Evolutionary conservation across 2,113 vertebrate genomes (phyloP).

Genomic region (Baryphthengus martii): DNA sequence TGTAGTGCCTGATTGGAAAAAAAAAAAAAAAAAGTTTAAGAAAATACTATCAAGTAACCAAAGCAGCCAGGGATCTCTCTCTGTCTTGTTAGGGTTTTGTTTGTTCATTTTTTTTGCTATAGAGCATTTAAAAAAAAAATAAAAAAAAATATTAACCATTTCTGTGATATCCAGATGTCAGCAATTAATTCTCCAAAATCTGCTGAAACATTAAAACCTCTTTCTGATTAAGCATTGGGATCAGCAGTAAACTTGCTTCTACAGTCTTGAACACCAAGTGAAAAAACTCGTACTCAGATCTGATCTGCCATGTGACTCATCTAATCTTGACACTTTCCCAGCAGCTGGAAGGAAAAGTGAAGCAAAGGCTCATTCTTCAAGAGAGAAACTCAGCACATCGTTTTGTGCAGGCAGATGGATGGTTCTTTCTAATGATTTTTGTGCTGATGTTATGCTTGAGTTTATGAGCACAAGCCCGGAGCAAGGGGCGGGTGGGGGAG

Average conservation of each 20-base stretch:
- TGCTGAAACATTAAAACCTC: not conserved
- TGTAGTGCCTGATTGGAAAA: not conserved
- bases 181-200: not conserved
- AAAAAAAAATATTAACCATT: not conserved
- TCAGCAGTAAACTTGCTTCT: not conserved
- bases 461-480: not conserved
- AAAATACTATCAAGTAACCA: not conserved
- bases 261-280: not conserved
- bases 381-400: not conserved
- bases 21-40: not conserved
- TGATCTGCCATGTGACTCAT: conserved; percentile 2
- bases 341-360: not conserved
- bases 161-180: not conserved
- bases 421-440: not conserved
- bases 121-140: not conserved
- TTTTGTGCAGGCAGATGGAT: not conserved
- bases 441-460: not conserved
- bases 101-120: not conserved
- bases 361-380: not conserved
- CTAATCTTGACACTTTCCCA: conserved; percentile 15
- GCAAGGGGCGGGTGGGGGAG: not conserved
- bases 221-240: not conserved
- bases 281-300: not conserved
- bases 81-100: not conserved
- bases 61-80: not conserved